Base-by-base conservation (phyloP, 2,888 invertebrate genomes). In the Abrostola triplasia region DNA sequence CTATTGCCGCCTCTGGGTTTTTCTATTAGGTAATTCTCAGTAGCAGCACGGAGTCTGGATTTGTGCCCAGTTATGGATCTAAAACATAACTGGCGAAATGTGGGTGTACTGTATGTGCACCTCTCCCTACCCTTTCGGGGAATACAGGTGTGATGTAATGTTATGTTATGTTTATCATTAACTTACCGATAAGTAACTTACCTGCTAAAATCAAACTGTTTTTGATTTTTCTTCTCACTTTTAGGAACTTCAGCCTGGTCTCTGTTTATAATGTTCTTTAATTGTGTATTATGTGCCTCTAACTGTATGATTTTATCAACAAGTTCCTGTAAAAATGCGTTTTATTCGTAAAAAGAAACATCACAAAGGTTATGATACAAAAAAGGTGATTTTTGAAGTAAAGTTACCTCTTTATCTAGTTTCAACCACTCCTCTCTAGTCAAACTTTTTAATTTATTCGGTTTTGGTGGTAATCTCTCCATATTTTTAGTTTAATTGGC, bases 251-350 rank as follows among this genome's bases (percentile, higher is more conserved):
- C 88, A 59, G 90, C 81, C 24, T 88, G 81, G 70, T 87, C 95
- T 85, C 95, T 96, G 61, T 93, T 94, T 36, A 97, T 93, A 53
- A 97, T 95, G 85, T 96, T 96, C 88, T 96, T 96, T 5, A 98
- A 86, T 84, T 98, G 98, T 37, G 92, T 87, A 81, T 97, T 98
- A 83, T 98, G 97, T 0, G 97, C 96, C 90, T 98, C 96, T 52
- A 98, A 83, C 80, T 97, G 96, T 44, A 96, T 89, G 64, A 98
- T 95, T 91, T 95, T 96, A 24, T 96, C 95, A 41, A 98, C 95
- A 53, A 98, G 90, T 81, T 97, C 97, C 96, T 98, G 84, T n/a
- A 66, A 65, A 59, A 35, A 11, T 4, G 41, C 9, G 11, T 48
- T 55, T 56, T 44, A 53, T 9, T 36, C 53, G n/a, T 12, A 37